Base-by-base conservation (phyloP, 2,113 vertebrate species). In the Sander vitreus region DNA sequence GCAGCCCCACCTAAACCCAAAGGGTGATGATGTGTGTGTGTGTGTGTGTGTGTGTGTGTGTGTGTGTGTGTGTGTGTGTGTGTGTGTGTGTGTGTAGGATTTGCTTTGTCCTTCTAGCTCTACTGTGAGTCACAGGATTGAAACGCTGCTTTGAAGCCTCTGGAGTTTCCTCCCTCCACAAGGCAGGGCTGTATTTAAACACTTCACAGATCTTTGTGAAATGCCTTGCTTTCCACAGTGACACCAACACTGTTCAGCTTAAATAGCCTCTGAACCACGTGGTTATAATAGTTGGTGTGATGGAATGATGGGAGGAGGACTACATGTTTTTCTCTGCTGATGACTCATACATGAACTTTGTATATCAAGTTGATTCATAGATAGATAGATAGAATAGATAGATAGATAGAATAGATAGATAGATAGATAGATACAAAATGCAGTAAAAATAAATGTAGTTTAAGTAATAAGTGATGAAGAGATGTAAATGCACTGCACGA, bases 61-160 rank as follows among this genome's bases (percentile, higher is more conserved):
- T 27, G 25, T 69, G 67, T 36, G 68, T 71, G 30, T 16, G 67
- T 57, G 60, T 59, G 54, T 21, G 43, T 39, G 51, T 68, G 43
- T 59, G 64, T 50, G 57, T 36, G 58, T 74, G 58, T 54, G 65
- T 57, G 54, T 80, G 76, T 76, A 65, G 68, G 78, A 89, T 88
- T 81, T 58, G 73, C 77, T 81, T 86, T 84, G 81, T 88, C 58
- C 60, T 53, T 73, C 66, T 45, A 43, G 73, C 58, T 64, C 65
- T n/a, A 6, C 27, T 54, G 79, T 93, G 93, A 94, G 69, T 93
- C 93, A 94, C 82, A 51, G 67, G 76, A 87, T 77, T 86, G 90
- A 90, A 88, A 90, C 55, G 80, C 50, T 79, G 79, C 87, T 90
- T 84, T 88, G 82, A 87, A 84, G 89, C 83, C 76, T 81, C 54